Evolutionary conservation across 2,888 invertebrate species (phyloP), one percentile per base, ranked within the genome.

Genomic region (Ischnus inquisitorius): DNA sequence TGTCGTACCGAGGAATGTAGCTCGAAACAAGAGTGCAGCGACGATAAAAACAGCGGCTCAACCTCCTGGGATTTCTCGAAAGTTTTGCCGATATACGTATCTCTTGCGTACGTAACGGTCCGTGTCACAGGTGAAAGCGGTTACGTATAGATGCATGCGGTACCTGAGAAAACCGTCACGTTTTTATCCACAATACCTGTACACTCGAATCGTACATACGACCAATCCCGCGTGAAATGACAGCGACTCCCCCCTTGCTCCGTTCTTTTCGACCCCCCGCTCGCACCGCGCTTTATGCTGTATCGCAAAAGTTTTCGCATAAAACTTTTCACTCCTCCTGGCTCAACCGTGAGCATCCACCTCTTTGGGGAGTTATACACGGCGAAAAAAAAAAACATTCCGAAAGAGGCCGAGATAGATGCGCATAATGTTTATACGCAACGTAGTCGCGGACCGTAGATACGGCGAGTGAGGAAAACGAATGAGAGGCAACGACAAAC

Each of bases 271-370:
- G 3, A 3, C 65, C 0, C 65, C 14, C n/a, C 10, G 10, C 10
- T 1, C 25, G n/a, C 16, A 39, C 34, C 34, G 34, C 8, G 34
- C 34, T 34, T 34, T 8, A 28, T 51, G 51, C 62, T 67, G 80
- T 80, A 84, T 84, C 68, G 74, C 46, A 74, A 68, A 84, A 84
- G 62, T 84, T 84, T 80, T 77, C 83, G 54, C 68, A 80, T 74
- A 80, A 80, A 84, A 84, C 77, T 84, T 77, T 76, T 79, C 69
- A 72, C 77, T 80, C 72, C 60, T 62, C 28, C 10, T 25, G 12
- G 43, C 25, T 48, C 62, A 1, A 41, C 41, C 4, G 48, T 82
- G 51, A 62, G 25, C 4, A 34, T 8, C 34, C 34, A 0, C 34
- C 34, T 8, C 34, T 34, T 34, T n/a, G 16, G 75, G 60, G 79